Evolutionary conservation across 1,140 invertebrate species (phyloP).

Genomic region (Sycophaga agraensis): DNA sequence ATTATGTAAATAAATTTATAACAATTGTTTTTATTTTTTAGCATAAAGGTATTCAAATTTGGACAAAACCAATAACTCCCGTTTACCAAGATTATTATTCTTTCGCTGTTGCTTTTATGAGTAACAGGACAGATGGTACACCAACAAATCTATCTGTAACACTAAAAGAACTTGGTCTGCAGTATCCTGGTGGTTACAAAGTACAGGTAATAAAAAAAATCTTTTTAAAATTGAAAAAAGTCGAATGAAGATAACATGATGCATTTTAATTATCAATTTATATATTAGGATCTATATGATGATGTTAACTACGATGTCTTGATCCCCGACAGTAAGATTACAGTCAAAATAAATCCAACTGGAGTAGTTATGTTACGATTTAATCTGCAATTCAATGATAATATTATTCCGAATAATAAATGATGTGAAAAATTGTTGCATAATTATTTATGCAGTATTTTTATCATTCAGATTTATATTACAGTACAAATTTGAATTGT

Average conservation of each 20-base stretch:
- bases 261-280: conserved; percentile 18
- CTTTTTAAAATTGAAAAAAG: no score
- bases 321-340: conserved; percentile 82
- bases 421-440: no score
- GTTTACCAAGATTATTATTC: conserved; percentile 80
- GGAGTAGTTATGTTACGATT: conserved; percentile 84
- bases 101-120: conserved; percentile 84
- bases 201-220: conserved; percentile 85
- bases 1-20: no score
- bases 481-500: no score
- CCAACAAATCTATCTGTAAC: conserved; percentile 86
- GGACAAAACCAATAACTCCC: conserved; percentile 83
- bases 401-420: no score
- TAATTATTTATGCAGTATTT: no score
- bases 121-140: conserved; percentile 85
- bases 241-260: no score
- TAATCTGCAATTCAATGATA: conserved; percentile 68
- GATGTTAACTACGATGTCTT: conserved; percentile 82
- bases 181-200: conserved; percentile 76
- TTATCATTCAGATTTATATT: no score
- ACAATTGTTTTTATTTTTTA: no score
- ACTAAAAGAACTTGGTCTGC: conserved; percentile 78
- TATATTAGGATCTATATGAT: conserved; percentile 77
- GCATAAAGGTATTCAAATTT: conserved; percentile 90
- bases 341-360: conserved; percentile 91